Evolutionary conservation across 2,113 vertebrate genomes (phyloP).

Genomic region (Carassius carassius): DNA sequence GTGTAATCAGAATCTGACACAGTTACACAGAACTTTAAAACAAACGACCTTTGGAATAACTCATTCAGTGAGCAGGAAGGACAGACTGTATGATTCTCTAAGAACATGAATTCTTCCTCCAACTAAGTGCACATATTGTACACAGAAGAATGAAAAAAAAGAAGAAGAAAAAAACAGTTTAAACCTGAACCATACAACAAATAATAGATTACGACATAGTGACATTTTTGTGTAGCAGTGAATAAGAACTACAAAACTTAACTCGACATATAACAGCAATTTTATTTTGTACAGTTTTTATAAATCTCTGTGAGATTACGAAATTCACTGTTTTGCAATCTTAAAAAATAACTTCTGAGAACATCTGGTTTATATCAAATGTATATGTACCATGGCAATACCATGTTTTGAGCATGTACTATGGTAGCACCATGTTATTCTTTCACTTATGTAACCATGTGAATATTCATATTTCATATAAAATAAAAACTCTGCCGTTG

Average conservation of each 20-base stretch:
- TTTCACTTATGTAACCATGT: background rate
- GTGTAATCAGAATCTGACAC: conserved; percentile 40
- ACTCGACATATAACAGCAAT: background rate
- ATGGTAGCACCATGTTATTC: background rate
- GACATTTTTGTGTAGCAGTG: background rate
- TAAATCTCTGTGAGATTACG: no score
- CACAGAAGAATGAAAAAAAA: background rate
- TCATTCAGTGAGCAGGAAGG: conserved; percentile 24
- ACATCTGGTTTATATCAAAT: no score
- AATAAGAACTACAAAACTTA: background rate
- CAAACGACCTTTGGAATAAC: conserved; percentile 64
- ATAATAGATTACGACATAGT: background rate
- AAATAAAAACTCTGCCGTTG: background rate
- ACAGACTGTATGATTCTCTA: conserved; percentile 46
- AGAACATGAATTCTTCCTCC: background rate
- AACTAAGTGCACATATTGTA: background rate
- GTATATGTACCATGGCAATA: no score
- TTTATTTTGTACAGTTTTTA: background rate
- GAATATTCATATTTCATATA: background rate
- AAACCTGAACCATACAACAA: background rate
- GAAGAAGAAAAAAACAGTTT: no score
- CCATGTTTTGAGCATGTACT: background rate
- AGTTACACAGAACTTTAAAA: conserved; percentile 31
- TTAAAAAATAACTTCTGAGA: no score
- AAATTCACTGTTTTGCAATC: background rate